Conservation (phyloP, 1,140 invertebrate species). For the Laodelphax striatellus region DNA sequence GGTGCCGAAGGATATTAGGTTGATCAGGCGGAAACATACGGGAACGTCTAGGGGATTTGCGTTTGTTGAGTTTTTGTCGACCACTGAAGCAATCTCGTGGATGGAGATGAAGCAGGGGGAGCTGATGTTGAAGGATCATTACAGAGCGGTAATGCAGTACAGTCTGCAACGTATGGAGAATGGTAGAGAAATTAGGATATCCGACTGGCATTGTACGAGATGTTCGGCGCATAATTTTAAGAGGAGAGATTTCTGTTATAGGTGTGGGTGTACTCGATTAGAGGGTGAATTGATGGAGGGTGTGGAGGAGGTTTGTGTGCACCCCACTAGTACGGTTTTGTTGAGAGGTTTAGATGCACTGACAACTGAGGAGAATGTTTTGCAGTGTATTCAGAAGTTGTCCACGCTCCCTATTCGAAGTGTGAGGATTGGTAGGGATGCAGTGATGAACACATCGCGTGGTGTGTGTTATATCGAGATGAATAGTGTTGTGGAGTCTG, state of each 20-base stretch:
- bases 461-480: slow-evolving; percentile 78
- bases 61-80: slow-evolving; percentile 89
- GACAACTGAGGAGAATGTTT: slow-evolving; percentile 73
- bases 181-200: slow-evolving; percentile 14
- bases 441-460: slow-evolving; percentile 63
- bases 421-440: slow-evolving; percentile 68
- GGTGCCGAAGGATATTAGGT: slow-evolving; percentile 68
- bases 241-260: slow-evolving; percentile 77
- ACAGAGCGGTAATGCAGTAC: slow-evolving; percentile 56
- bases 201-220: slow-evolving; percentile 39
- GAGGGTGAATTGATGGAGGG: slow-evolving; percentile 59
- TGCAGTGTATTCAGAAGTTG: slow-evolving; percentile 52
- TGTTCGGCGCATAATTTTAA: slow-evolving; percentile 90
- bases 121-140: slow-evolving; percentile 56
- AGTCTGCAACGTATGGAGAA: slow-evolving; percentile 33
- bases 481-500: slow-evolving; percentile 70
- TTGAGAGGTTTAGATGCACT: slow-evolving; percentile 73
- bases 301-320: slow-evolving; percentile 72
- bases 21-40: slow-evolving; percentile 78
- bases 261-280: slow-evolving; percentile 71
- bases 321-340: slow-evolving; percentile 84
- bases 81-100: slow-evolving; percentile 79
- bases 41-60: slow-evolving; percentile 86
- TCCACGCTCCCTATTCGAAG: slow-evolving; percentile 56
- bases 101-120: slow-evolving; percentile 83